Percentiles rank a stretch among this genome's conserved stretches.
Evolutionary conservation across 2,113 vertebrate genomes (phyloP).

Genomic region (Upupa epops): DNA sequence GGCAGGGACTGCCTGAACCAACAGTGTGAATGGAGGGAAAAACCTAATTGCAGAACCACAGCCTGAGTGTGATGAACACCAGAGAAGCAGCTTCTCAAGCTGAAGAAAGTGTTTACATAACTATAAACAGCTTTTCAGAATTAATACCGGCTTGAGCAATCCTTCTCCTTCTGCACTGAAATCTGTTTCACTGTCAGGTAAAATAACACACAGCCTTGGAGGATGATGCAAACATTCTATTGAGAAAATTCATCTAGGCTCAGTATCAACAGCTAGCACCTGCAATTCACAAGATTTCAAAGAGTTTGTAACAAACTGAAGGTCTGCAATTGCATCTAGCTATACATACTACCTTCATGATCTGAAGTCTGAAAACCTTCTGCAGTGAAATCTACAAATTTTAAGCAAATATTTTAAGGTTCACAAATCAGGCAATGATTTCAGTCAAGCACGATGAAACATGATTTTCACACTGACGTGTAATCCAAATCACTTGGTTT

Average conservation of each 20-base stretch:
- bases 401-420: background rate
- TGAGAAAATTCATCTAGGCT: background rate
- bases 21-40: background rate
- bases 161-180: background rate
- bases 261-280: background rate
- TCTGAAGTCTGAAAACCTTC: background rate
- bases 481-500: background rate
- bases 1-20: background rate
- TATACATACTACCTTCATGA: background rate
- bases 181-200: background rate
- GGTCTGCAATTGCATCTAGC: background rate
- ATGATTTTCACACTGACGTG: background rate
- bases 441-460: background rate
- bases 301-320: background rate
- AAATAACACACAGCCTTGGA: background rate
- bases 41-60: background rate
- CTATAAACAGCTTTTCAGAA: conserved; percentile 22
- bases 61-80: background rate
- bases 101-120: background rate
- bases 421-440: background rate
- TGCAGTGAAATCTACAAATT: background rate
- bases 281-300: background rate
- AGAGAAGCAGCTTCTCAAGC: background rate
- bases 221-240: background rate
- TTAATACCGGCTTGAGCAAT: background rate